These are phyloP conservation scores for Pelodiscus sinensis DNA, from an alignment of 2,113 vertebrate species.

Conservation along the genomic window DNA sequence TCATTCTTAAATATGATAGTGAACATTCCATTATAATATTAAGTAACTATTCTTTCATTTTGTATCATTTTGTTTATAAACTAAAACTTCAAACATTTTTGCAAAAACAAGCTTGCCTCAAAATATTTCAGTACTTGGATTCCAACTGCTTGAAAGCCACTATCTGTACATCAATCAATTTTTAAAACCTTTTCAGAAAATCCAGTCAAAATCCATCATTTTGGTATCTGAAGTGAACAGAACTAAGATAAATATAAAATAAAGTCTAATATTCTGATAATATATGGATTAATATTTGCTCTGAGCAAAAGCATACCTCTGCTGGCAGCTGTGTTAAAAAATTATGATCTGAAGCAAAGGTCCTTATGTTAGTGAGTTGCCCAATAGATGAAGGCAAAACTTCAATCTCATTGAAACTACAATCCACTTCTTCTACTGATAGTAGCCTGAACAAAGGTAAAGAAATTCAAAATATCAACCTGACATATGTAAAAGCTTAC, in stretches of 20 bases:
- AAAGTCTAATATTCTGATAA: not conserved
- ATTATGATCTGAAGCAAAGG: constrained; percentile 98
- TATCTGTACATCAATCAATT: not conserved
- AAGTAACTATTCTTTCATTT: not conserved
- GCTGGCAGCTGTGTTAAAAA: constrained; percentile 91
- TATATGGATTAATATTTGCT: not conserved
- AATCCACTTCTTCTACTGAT: constrained; percentile 93
- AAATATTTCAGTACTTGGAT: not conserved
- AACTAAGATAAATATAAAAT: not conserved
- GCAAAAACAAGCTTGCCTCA: not conserved
- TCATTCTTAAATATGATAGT: not conserved
- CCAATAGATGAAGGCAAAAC: constrained; percentile 90
- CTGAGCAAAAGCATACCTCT: constrained; percentile 80
- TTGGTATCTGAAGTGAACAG: not conserved
- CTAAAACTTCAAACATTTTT: not conserved
- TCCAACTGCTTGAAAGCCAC: not conserved
- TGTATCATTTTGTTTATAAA: not conserved
- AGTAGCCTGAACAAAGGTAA: constrained; percentile 77
- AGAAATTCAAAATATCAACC: not conserved
- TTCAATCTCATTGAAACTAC: constrained; percentile 98
- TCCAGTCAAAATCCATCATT: not conserved
- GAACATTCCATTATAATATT: not conserved
- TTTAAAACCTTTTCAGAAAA: not conserved
- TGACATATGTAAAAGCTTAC: not conserved
- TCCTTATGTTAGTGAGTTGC: constrained; percentile 89